Evolutionary conservation across 2,113 vertebrate genomes (phyloP).

Genomic region (Pantherophis guttatus): DNA sequence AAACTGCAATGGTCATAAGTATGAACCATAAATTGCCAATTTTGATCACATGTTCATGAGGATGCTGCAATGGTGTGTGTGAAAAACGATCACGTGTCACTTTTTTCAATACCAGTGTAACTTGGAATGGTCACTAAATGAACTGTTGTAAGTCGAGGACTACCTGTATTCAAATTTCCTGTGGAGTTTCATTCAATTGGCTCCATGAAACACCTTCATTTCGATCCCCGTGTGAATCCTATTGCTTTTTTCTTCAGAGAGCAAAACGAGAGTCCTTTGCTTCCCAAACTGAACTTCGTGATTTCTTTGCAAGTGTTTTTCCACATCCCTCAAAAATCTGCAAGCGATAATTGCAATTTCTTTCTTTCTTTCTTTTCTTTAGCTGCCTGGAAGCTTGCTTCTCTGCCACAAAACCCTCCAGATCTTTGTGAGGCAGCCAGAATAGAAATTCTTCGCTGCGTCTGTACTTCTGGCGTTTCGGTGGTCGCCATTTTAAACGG

Average conservation of each 20-base stretch:
- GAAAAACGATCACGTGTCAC: too few species aligned
- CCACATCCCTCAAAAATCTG: not conserved
- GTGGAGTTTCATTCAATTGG: not conserved
- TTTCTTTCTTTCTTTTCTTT: not conserved
- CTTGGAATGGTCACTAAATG: too few species aligned
- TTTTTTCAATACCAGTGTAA: too few species aligned
- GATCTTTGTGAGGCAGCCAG: not conserved
- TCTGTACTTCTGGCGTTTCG: not conserved
- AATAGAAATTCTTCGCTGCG: accelerated
- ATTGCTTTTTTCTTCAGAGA: not conserved
- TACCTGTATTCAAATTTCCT: not conserved
- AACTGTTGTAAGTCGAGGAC: too few species aligned
- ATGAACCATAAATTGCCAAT: too few species aligned
- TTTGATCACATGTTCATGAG: too few species aligned
- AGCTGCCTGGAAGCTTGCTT: not conserved
- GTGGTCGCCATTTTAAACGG: not conserved
- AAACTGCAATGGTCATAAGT: too few species aligned
- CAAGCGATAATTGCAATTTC: not conserved
- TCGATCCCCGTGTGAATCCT: not conserved
- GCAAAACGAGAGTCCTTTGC: not conserved
- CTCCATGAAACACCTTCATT: not conserved
- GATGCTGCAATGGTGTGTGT: too few species aligned
- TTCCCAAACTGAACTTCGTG: not conserved
- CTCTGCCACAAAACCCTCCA: not conserved
- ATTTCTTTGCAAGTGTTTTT: not conserved